Evolutionary conservation across 2,888 invertebrate species (phyloP), one percentile per base, ranked within the genome.

Genomic region (Oxytorus armatus): DNA sequence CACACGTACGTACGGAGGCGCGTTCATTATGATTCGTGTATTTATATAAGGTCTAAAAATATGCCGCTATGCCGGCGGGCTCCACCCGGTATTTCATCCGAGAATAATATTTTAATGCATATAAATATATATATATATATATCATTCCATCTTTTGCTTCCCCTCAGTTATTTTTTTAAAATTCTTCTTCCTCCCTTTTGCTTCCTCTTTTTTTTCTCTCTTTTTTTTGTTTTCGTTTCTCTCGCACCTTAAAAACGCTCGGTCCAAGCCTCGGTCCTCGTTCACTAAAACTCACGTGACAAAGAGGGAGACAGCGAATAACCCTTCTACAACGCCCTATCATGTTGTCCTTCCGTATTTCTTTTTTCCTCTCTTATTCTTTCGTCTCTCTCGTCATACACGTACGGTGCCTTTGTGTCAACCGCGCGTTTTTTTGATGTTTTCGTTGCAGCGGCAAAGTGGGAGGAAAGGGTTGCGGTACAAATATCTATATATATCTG

Each of bases 41-140:
- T 92, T 92, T 92, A 92, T 91, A 92, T 91, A 91, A 91, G 91
- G 90, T 92, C 91, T 92, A 92, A 92, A 92, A 92, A 92, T 92
- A 92, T 90, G 89, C 88, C 83, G 88, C 87, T 85, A 82, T 89
- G 90, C 89, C 87, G 89, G 88, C 91, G 89, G 89, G 90, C 91
- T 90, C 91, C 90, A 88, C 91, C 91, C 91, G 91, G 91, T 91
- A 91, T 91, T 91, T 91, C 91, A 92, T 92, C 91, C 91, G 91
- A 91, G 91, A 91, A 92, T 92, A 92, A 91, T 92, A 91, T 91
- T 91, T 91, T 91, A 91, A 91, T 92, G n/a, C n/a, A n/a, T n/a
- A n/a, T n/a, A n/a, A n/a, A n/a, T n/a, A n/a, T n/a, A n/a, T n/a
- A n/a, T n/a, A n/a, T n/a, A n/a, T n/a, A n/a, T n/a, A n/a, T n/a